Percentiles rank a stretch among this genome's conserved stretches.
phyloP scores from a whole-genome alignment of 2,797 vertebrate genomes.

The Takifugu ocellatus region DNA sequence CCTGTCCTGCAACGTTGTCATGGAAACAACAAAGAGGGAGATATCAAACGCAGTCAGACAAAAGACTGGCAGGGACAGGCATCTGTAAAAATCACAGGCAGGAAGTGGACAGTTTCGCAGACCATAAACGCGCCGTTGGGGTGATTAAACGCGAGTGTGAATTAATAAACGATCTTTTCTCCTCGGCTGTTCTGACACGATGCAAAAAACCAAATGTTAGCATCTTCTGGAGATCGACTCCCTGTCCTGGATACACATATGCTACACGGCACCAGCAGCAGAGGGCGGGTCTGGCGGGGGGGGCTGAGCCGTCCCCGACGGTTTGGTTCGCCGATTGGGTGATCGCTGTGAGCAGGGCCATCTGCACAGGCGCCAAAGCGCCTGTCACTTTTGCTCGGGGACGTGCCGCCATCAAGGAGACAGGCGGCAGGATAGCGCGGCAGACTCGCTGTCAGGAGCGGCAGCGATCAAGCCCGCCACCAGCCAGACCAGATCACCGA shows the following conservation, averaged over 20 bases:
- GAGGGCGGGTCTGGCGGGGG: slow-evolving; percentile 48
- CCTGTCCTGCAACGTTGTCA: slow-evolving; percentile 77
- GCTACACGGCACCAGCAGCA: slow-evolving; percentile 50
- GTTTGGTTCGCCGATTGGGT: slow-evolving; percentile 81
- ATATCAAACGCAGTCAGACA: slow-evolving; percentile 74
- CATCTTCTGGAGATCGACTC: slow-evolving; percentile 36
- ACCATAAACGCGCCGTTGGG: slow-evolving; percentile 47
- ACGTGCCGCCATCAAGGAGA: slow-evolving; percentile 86
- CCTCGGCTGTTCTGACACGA: slow-evolving; percentile 38
- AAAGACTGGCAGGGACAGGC: slow-evolving; percentile 71
- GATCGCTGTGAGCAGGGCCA: slow-evolving; percentile 87
- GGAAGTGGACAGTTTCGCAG: slow-evolving; percentile 56
- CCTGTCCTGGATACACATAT: slow-evolving; percentile 49
- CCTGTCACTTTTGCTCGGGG: slow-evolving; percentile 92
- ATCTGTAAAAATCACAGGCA: slow-evolving; percentile 72
- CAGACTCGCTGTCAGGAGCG: slow-evolving; percentile 71
- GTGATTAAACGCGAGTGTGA: slow-evolving; percentile 50
- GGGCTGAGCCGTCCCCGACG: slow-evolving; percentile 65
- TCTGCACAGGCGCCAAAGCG: slow-evolving; percentile 84
- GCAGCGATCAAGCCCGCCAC: slow-evolving; percentile 68
- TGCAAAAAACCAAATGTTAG: slow-evolving; percentile 24
- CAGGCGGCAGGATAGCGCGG: slow-evolving; percentile 82
- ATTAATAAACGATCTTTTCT: slow-evolving; percentile 35
- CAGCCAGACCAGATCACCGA: slow-evolving; percentile 68
- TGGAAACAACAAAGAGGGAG: slow-evolving; percentile 78